Base-by-base conservation (phyloP, 2,888 invertebrate species). In the Heliconius hortense region DNA sequence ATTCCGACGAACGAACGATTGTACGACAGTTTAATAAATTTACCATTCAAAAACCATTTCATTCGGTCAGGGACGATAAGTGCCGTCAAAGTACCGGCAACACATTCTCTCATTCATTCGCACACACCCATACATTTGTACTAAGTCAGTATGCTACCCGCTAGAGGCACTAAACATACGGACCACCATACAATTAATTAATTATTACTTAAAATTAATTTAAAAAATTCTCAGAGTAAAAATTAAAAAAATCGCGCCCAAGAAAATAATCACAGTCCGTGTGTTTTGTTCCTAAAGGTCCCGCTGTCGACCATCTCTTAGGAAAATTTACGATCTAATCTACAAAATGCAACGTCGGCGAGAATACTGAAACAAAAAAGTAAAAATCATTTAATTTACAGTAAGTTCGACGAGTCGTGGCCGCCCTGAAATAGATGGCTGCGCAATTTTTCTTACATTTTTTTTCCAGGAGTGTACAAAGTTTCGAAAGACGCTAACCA, bases 61-160 rank as follows among this genome's bases (percentile, higher is more conserved):
- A 56, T 68, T 69, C 68, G 66, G 68, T 74, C 76, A 70, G 68
- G 71, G 73, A 77, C 78, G 77, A 72, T 35, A 35, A 64, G 71
- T 77, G 77, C 74, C 78, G 79, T 81, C 72, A 77, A 24, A 24
- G 24, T 24, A 60, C 66, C 79, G 73, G 73, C 76, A 77, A 77
- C 76, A 64, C 76, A 31, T 60, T 67, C 59, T 66, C 81, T 82
- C 80, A 81, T 80, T 81, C 80, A 82, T 82, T 83, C 81, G 79
- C 80, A 81, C 24, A 85, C 87, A 88, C 81, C 87, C 90, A 85
- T 82, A 87, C 89, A 90, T 92, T 93, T 93, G 92, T 92, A 93
- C 93, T 92, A 91, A 90, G 90, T 88, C 92, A 92, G 92, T 90
- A 90, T 89, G 89, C 89, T 89, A 89, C 89, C 90, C 89, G 89